Conservation (phyloP, 2,113 vertebrate species). For the Gymnogyps californianus region DNA sequence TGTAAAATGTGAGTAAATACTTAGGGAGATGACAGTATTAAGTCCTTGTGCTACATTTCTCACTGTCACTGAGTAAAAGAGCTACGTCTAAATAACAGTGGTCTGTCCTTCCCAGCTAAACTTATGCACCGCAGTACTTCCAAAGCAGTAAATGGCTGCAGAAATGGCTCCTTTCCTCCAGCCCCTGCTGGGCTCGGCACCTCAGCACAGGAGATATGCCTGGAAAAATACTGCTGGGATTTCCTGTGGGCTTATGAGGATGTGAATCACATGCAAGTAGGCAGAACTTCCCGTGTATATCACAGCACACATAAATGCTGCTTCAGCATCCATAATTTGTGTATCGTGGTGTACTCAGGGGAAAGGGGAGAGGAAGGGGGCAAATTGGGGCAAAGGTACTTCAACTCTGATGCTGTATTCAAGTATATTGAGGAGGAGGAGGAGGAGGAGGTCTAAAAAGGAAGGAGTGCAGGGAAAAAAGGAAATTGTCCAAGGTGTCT, state of each 20-base stretch:
- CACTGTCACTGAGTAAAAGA: neutral
- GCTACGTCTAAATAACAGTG: neutral
- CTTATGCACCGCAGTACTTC: neutral
- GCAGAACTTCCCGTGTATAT: slow-evolving; percentile 13
- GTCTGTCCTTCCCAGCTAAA: neutral
- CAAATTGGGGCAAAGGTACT: neutral
- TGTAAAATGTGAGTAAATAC: neutral
- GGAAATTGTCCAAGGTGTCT: neutral
- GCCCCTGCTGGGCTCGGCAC: slow-evolving; percentile 37
- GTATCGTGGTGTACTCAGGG: neutral
- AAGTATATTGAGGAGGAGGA: neutral
- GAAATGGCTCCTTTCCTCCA: neutral
- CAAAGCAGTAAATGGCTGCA: neutral
- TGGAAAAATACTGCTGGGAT: slow-evolving; percentile 63
- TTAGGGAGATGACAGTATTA: neutral
- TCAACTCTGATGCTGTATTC: neutral
- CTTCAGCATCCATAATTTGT: neutral
- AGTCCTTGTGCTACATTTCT: neutral
- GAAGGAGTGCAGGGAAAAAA: neutral
- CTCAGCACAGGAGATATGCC: slow-evolving; percentile 43
- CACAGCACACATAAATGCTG: neutral
- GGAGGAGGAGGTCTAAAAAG: neutral
- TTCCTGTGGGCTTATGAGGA: slow-evolving; percentile 62
- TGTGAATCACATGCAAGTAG: slow-evolving; percentile 52
- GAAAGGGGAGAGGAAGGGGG: neutral